These are phyloP conservation scores for Athalia circularis DNA, from an alignment of 2,888 invertebrate genomes.

Conservation along the genomic window DNA sequence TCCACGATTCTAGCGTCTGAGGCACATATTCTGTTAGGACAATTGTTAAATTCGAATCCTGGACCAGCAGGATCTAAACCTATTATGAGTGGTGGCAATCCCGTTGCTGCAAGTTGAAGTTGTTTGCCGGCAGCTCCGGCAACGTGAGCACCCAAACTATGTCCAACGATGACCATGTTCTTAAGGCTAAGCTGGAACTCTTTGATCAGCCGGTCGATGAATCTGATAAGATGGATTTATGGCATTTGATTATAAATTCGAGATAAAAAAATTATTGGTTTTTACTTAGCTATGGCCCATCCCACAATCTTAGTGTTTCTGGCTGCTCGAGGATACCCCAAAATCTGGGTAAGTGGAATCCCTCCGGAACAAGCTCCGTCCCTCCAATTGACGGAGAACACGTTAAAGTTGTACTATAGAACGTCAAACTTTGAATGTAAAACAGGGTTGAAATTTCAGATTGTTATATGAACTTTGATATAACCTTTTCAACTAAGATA, in stretches of 20 bases:
- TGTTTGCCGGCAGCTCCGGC: slow-evolving; percentile 5
- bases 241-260: background rate
- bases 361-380: slow-evolving; percentile 31
- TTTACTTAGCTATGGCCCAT: slow-evolving; percentile 14
- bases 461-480: no score
- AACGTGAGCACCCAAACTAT: slow-evolving; percentile 43
- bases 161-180: slow-evolving; percentile 25
- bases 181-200: background rate
- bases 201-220: slow-evolving; percentile 19
- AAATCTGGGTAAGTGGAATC: background rate
- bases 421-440: background rate
- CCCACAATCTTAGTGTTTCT: slow-evolving; percentile 25
- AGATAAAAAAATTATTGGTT: background rate
- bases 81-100: background rate
- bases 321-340: slow-evolving; percentile 15
- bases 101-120: background rate
- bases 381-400: slow-evolving; percentile 36
- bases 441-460: background rate
- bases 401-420: slow-evolving; percentile 24
- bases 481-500: background rate
- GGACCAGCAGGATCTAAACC: slow-evolving; percentile 45
- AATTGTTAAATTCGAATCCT: background rate
- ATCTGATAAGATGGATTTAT: background rate
- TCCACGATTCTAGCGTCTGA: slow-evolving; percentile 25
- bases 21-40: background rate